phyloP scores from a whole-genome alignment of 2,888 invertebrate species.

The Ligdia adustata region DNA sequence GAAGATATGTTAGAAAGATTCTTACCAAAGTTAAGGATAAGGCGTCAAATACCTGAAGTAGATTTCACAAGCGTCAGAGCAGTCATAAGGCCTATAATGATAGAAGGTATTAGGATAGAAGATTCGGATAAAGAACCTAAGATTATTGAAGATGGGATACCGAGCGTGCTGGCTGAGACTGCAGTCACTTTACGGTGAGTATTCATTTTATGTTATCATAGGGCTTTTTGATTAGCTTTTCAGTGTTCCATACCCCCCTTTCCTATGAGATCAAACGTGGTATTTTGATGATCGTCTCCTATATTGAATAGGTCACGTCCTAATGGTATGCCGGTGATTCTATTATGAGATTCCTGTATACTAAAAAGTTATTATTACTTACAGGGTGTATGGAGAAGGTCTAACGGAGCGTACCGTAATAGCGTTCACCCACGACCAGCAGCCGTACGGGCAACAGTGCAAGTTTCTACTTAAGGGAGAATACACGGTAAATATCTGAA shows the following conservation, averaged over 20 bases:
- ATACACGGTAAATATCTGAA: constrained; percentile 68
- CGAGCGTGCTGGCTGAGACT: constrained; percentile 86
- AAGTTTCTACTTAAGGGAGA: constrained; percentile 81
- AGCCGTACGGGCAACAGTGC: constrained; percentile 84
- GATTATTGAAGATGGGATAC: constrained; percentile 84
- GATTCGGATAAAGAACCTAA: constrained; percentile 82
- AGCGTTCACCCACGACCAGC: constrained; percentile 87
- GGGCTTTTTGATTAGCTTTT: no score
- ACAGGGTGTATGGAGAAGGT: constrained; percentile 89
- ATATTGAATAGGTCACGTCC: no score
- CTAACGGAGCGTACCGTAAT: constrained; percentile 87
- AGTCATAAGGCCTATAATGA: constrained; percentile 44
- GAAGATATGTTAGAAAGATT: neutral
- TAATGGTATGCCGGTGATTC: no score
- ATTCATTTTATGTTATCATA: no score
- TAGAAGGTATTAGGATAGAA: constrained; percentile 85
- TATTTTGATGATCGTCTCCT: no score
- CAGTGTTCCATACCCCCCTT: no score
- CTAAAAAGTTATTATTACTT: no score
- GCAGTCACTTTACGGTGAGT: constrained; percentile 81
- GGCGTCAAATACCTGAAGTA: constrained; percentile 29
- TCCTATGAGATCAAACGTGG: no score
- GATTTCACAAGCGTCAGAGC: constrained; percentile 49
- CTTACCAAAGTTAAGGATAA: constrained; percentile 1
- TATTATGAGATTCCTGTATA: no score